Evolutionary conservation across 2,888 invertebrate species (phyloP).

Genomic region (Busseola fusca): DNA sequence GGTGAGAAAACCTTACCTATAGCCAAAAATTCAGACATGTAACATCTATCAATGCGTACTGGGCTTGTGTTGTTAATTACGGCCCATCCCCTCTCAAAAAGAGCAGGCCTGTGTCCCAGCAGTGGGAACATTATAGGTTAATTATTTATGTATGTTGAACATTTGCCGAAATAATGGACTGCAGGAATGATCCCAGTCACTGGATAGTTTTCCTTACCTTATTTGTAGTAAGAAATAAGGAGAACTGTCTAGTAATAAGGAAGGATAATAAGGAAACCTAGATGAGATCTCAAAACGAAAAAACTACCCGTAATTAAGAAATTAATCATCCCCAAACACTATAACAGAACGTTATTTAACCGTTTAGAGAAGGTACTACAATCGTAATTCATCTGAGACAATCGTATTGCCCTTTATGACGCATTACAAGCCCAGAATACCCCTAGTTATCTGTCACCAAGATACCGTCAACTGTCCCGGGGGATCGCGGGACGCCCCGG

Average conservation of each 20-base stretch:
- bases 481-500: constrained; percentile 69
- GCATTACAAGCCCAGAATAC: constrained; percentile 76
- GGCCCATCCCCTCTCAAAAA: no score
- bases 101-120: no score
- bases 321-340: constrained; percentile 56
- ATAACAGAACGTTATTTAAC: constrained; percentile 70
- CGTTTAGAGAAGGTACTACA: constrained; percentile 71
- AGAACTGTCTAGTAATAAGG: no score
- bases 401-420: constrained; percentile 86
- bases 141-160: neutral
- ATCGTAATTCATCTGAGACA: constrained; percentile 80
- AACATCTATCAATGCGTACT: no score
- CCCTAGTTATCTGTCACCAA: constrained; percentile 82
- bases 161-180: neutral
- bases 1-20: no score
- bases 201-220: neutral
- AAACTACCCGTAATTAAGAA: constrained; percentile 41
- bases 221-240: no score
- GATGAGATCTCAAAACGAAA: neutral
- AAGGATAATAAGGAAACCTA: no score
- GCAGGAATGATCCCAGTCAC: neutral
- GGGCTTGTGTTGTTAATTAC: no score
- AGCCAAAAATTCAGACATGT: no score
- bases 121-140: no score
- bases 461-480: constrained; percentile 84